Evolutionary conservation across 2,797 vertebrate genomes (phyloP).

Genomic region (Rousettus madagascariensis): DNA sequence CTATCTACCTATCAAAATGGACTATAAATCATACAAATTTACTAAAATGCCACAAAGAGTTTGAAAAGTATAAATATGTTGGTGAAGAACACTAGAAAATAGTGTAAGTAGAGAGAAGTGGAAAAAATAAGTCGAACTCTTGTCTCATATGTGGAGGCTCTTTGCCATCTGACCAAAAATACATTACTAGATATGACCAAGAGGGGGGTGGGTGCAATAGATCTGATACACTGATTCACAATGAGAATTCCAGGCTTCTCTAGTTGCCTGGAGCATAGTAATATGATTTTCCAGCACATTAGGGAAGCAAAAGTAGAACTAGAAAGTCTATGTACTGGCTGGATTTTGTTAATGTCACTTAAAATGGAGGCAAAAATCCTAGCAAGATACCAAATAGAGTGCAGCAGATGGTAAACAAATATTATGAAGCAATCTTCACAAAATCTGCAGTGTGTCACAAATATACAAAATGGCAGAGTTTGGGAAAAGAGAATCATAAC

Average conservation of each 20-base stretch:
- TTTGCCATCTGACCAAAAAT: slow-evolving; percentile 63
- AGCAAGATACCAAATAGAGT: slow-evolving; percentile 81
- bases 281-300: slow-evolving; percentile 83
- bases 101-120: background rate
- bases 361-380: slow-evolving; percentile 84
- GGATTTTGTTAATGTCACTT: slow-evolving; percentile 84
- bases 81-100: background rate
- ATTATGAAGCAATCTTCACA: slow-evolving; percentile 84
- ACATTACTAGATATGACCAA: slow-evolving; percentile 63
- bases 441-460: slow-evolving; percentile 83
- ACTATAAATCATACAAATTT: slow-evolving; percentile 36
- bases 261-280: slow-evolving; percentile 80
- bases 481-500: slow-evolving; percentile 80
- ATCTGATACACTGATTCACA: slow-evolving; percentile 56
- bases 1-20: background rate
- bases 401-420: slow-evolving; percentile 87
- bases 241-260: slow-evolving; percentile 76
- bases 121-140: slow-evolving; percentile 45
- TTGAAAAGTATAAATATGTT: background rate
- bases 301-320: slow-evolving; percentile 83
- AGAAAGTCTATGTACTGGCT: slow-evolving; percentile 78
- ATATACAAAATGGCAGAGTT: slow-evolving; percentile 81
- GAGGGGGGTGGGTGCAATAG: background rate
- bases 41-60: background rate
- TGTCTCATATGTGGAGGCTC: slow-evolving; percentile 49